Evolutionary conservation across 2,113 vertebrate genomes (phyloP).

Genomic region (Cyanoramphus novaezelandiae): DNA sequence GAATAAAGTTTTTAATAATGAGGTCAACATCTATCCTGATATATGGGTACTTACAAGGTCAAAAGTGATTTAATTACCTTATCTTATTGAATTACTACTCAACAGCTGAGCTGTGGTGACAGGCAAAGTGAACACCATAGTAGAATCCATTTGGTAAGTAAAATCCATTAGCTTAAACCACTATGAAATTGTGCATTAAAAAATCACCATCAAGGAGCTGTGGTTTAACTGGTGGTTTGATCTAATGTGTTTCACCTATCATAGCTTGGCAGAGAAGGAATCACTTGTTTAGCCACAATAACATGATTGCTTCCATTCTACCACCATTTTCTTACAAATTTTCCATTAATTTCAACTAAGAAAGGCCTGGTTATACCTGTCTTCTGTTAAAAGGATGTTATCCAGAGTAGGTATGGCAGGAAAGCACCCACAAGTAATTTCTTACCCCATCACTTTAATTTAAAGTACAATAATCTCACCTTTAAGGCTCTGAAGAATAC

Average conservation of each 20-base stretch:
- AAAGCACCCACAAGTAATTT: not conserved
- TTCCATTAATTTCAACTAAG: conserved; percentile 26
- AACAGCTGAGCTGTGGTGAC: not conserved
- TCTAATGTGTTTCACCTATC: conserved; percentile 34
- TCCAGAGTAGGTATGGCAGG: not conserved
- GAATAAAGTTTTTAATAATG: not conserved
- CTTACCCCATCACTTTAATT: not conserved
- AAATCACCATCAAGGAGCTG: conserved; percentile 13
- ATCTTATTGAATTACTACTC: not conserved
- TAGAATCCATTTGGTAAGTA: conserved; percentile 32
- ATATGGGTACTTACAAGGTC: not conserved
- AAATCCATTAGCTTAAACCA: conserved; percentile 59
- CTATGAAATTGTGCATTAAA: conserved; percentile 3
- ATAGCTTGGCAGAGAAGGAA: not conserved
- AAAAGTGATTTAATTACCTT: conserved; percentile 44
- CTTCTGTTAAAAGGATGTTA: not conserved
- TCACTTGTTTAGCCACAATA: not conserved
- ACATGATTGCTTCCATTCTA: conserved; percentile 12
- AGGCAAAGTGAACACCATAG: not conserved
- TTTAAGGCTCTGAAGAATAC: not conserved
- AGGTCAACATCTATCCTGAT: not conserved
- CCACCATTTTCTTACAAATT: not conserved
- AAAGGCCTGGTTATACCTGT: not conserved
- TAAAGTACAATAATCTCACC: not conserved
- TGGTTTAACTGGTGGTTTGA: conserved; percentile 47